Conservation (phyloP, 2,888 invertebrate species). For the Protodeltote pygarga region DNA sequence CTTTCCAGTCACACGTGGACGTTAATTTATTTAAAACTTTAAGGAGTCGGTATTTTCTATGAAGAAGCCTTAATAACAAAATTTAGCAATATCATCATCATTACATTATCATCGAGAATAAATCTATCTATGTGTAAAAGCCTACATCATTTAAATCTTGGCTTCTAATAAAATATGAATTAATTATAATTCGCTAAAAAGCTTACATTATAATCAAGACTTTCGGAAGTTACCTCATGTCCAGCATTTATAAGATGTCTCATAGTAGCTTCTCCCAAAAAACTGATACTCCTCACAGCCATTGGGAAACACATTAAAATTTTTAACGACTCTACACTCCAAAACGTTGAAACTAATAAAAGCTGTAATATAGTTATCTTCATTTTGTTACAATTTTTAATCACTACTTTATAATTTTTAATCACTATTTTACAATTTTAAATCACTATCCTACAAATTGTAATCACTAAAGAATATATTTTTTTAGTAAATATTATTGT, state of each 20-base stretch:
- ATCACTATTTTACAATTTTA: slow-evolving; percentile 1
- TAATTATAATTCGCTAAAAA: too few relatives aligned
- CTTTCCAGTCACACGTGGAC: too few relatives aligned
- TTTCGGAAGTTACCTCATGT: slow-evolving; percentile 52
- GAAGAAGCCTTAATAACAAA: too few relatives aligned
- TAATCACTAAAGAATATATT: too few relatives aligned
- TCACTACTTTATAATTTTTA: background rate
- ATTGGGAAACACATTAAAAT: slow-evolving; percentile 50
- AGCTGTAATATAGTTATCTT: slow-evolving; percentile 20
- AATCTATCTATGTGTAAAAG: too few relatives aligned
- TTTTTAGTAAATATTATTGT: too few relatives aligned
- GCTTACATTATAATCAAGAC: background rate
- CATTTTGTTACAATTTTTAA: slow-evolving; percentile 19
- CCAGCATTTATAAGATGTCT: slow-evolving; percentile 54
- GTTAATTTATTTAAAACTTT: too few relatives aligned
- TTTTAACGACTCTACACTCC: slow-evolving; percentile 39
- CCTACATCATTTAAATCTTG: too few relatives aligned
- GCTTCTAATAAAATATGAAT: too few relatives aligned
- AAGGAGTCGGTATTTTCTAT: too few relatives aligned
- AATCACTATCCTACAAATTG: background rate
- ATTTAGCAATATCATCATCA: too few relatives aligned
- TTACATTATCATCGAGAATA: too few relatives aligned
- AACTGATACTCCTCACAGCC: slow-evolving; percentile 51
- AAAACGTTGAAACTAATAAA: slow-evolving; percentile 1
- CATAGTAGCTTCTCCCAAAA: slow-evolving; percentile 50